Evolutionary conservation across 2,888 invertebrate genomes (phyloP).

Genomic region (Philhelius pedissequus): DNA sequence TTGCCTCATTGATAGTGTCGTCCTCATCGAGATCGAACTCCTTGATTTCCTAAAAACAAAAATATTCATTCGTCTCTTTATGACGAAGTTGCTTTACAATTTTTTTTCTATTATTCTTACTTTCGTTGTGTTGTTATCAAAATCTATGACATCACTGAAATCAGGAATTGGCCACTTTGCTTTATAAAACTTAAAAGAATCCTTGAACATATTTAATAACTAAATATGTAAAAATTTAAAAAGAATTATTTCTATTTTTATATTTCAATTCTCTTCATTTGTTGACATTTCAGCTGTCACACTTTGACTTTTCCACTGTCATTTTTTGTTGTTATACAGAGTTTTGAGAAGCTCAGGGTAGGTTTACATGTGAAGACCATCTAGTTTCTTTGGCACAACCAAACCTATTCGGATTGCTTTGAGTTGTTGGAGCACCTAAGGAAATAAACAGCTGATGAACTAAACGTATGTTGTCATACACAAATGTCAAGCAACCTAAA

Average conservation of each 20-base stretch:
- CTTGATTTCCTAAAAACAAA: constrained; percentile 25
- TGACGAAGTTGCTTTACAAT: neutral
- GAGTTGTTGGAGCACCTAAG: no score
- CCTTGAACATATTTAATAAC: constrained; percentile 81
- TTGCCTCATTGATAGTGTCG: constrained; percentile 15
- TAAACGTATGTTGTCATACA: no score
- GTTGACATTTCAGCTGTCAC: constrained; percentile 30
- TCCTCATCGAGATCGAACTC: constrained; percentile 33
- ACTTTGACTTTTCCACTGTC: constrained; percentile 1
- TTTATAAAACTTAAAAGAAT: constrained; percentile 89
- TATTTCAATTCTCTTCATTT: neutral
- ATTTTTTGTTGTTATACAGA: neutral
- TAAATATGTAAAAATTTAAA: neutral
- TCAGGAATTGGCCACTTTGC: constrained; percentile 84
- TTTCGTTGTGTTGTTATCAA: constrained; percentile 74
- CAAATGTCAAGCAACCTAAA: no score
- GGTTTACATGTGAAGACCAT: neutral
- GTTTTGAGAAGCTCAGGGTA: neutral
- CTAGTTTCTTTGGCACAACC: no score
- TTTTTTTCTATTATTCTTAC: constrained; percentile 28
- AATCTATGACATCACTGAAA: constrained; percentile 83
- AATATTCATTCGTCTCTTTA: neutral
- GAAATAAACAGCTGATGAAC: no score
- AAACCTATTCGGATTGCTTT: no score
- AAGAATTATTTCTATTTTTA: neutral